Percentiles rank a stretch among this genome's conserved stretches.
Conservation (phyloP, 2,113 vertebrate genomes). For the Semicossyphus pulcher region DNA sequence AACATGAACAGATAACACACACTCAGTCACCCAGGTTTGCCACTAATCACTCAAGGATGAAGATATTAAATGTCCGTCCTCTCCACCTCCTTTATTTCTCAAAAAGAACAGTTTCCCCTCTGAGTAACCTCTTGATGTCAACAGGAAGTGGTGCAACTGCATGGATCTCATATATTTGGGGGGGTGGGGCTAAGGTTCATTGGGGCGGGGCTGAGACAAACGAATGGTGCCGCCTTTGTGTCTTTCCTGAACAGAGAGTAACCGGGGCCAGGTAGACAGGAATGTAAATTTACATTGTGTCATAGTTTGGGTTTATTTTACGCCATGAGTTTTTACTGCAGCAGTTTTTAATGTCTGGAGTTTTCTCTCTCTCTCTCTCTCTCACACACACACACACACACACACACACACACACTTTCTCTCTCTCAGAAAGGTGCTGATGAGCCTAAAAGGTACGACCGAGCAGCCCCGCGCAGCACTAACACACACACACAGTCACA, state of each 20-base stretch:
- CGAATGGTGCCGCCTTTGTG: constrained; percentile 44
- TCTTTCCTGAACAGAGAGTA: constrained; percentile 48
- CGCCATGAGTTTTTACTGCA: constrained; percentile 52
- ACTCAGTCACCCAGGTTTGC: constrained; percentile 46
- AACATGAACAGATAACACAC: constrained; percentile 20
- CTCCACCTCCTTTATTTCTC: constrained; percentile 26
- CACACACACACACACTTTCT: constrained; percentile 30
- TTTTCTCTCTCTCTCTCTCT: constrained; percentile 34
- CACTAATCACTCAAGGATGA: constrained; percentile 59
- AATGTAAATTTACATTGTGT: constrained; percentile 70
- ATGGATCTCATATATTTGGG: constrained; percentile 49
- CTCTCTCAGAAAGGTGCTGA: constrained; percentile 69
- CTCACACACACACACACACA: too few relatives aligned
- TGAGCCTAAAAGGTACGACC: constrained; percentile 70
- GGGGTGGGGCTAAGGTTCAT: constrained; percentile 7
- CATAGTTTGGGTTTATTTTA: constrained; percentile 67
- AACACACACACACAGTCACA: constrained; percentile 36
- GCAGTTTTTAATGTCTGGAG: constrained; percentile 55
- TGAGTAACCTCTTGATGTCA: constrained; percentile 49
- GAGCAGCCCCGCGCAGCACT: constrained; percentile 40
- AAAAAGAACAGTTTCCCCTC: constrained; percentile 37
- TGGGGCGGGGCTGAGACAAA: constrained; percentile 25
- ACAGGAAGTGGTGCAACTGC: constrained; percentile 58
- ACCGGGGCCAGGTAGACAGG: constrained; percentile 58
- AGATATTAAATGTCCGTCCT: constrained; percentile 53